Evolutionary conservation across 2,113 vertebrate genomes (phyloP).

Genomic region (cattle (Bos taurus)): DNA sequence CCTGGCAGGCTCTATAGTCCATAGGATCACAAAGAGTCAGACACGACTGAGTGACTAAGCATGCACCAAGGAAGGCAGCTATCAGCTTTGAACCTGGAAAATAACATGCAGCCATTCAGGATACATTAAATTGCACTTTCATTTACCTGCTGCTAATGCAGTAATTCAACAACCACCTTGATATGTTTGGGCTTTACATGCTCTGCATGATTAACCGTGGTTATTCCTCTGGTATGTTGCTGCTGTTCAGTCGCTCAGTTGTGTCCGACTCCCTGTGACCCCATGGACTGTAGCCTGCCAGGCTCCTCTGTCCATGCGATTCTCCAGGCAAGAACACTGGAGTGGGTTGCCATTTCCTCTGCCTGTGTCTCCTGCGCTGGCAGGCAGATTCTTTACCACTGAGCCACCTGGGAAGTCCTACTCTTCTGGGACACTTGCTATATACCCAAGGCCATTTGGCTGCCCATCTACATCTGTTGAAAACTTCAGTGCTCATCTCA

Average conservation of each 20-base stretch:
- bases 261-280: neutral
- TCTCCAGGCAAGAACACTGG: neutral
- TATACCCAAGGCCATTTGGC: neutral
- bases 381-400: neutral
- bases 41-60: neutral
- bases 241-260: neutral
- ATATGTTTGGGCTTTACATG: neutral
- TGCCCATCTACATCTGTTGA: neutral
- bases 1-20: neutral
- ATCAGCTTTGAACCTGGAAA: neutral
- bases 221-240: neutral
- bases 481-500: neutral
- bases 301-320: neutral
- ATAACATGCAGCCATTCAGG: neutral
- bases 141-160: neutral
- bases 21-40: neutral
- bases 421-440: neutral
- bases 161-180: neutral
- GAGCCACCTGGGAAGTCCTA: neutral
- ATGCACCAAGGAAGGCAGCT: neutral
- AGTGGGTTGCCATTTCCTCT: neutral
- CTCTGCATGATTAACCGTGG: neutral
- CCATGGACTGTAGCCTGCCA: neutral
- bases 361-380: rapidly evolving
- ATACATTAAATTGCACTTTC: neutral